phyloP scores from a whole-genome alignment of 1,140 invertebrate species.

The Metopolophium dirhodum region DNA sequence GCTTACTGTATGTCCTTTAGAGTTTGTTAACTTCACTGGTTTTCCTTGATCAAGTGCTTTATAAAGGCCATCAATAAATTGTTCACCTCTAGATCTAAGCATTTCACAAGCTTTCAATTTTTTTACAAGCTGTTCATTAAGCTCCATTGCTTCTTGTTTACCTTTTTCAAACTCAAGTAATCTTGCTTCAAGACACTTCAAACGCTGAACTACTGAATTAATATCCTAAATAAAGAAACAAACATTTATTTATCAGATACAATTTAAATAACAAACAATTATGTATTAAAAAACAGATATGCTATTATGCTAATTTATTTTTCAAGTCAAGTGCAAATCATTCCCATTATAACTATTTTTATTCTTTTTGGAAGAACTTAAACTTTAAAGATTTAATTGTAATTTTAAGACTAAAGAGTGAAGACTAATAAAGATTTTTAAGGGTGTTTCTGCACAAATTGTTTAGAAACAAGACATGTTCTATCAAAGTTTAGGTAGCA shows the following conservation, averaged over 20 bases:
- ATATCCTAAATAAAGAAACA: constrained; percentile 34
- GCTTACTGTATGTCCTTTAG: constrained; percentile 42
- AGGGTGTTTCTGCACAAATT: background rate
- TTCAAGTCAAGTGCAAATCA: background rate
- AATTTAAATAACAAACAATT: background rate
- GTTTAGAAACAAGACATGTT: background rate
- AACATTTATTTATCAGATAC: background rate
- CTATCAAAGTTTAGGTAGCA: background rate
- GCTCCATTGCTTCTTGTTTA: constrained; percentile 22
- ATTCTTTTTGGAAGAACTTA: too few species aligned
- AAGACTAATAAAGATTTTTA: background rate
- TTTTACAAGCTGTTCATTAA: constrained; percentile 46
- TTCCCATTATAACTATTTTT: background rate
- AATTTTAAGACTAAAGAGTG: background rate
- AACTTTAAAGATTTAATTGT: background rate
- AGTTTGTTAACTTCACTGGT: constrained; percentile 46
- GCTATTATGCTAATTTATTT: background rate
- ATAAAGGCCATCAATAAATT: constrained; percentile 50
- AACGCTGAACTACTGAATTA: constrained; percentile 20
- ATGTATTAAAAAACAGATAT: background rate
- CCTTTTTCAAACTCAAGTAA: constrained; percentile 37
- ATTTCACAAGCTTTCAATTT: constrained; percentile 55
- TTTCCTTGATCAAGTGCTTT: constrained; percentile 51
- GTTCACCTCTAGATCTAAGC: constrained; percentile 53
- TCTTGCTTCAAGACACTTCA: constrained; percentile 49